Evolutionary conservation across 2,888 invertebrate species (phyloP).

Genomic region (Oscheius sp.): DNA sequence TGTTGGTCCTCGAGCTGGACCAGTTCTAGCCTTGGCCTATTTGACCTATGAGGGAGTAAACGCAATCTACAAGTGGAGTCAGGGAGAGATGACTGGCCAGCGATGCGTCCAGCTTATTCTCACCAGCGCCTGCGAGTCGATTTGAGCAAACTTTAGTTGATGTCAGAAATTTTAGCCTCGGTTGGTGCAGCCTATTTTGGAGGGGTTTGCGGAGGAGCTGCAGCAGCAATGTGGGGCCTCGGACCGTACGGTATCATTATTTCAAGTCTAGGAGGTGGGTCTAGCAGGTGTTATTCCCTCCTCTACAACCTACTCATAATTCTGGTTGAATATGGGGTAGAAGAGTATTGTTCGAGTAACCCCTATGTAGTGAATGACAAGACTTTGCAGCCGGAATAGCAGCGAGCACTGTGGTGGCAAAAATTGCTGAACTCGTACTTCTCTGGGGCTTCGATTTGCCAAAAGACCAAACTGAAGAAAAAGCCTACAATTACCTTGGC

Average conservation of each 20-base stretch:
- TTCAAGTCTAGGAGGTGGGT: not conserved
- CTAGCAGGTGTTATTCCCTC: no score
- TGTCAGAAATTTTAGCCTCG: not conserved
- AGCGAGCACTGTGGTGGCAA: not conserved
- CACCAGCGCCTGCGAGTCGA: not conserved
- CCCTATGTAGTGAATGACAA: no score
- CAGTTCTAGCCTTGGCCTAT: not conserved
- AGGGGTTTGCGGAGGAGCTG: not conserved
- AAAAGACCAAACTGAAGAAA: not conserved
- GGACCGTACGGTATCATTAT: not conserved
- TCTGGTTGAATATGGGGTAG: no score
- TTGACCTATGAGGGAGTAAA: constrained; percentile 1
- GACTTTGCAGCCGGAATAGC: not conserved
- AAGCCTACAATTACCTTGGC: constrained; percentile 11
- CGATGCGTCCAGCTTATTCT: not conserved
- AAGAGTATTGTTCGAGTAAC: no score
- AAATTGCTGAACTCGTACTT: not conserved
- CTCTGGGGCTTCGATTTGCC: constrained; percentile 1
- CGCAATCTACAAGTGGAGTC: not conserved
- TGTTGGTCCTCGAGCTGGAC: constrained; percentile 3
- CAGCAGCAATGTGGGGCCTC: not conserved
- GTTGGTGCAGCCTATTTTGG: constrained; percentile 4
- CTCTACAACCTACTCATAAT: no score
- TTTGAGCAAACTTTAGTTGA: not conserved
- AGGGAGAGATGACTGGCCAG: not conserved